Percentiles rank a stretch among this genome's conserved stretches.
Conservation (phyloP, 2,888 invertebrate species). For the Acanthacorydalis orientalis region DNA sequence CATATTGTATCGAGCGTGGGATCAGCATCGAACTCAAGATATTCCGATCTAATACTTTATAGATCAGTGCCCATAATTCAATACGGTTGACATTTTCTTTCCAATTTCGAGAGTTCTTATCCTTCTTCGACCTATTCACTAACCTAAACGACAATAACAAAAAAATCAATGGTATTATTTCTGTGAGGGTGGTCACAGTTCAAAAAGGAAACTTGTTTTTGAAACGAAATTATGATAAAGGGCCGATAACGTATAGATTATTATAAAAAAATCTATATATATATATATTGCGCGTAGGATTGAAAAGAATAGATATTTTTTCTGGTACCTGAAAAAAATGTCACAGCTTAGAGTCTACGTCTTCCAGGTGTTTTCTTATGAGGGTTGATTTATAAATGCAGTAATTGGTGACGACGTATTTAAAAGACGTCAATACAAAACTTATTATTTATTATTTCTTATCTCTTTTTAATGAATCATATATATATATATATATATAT, state of each 20-base stretch:
- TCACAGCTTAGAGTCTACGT: neutral
- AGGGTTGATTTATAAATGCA: too few relatives aligned
- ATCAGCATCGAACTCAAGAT: neutral
- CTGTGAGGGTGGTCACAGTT: conserved; percentile 2
- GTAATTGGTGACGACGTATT: too few relatives aligned
- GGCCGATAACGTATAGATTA: conserved; percentile 3
- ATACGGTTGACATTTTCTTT: conserved; percentile 2
- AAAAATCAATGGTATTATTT: neutral
- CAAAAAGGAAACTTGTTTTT: conserved; percentile 2
- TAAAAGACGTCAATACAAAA: too few relatives aligned
- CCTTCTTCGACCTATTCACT: neutral
- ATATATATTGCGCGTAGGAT: neutral
- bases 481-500: too few relatives aligned
- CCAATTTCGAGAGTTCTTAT: neutral
- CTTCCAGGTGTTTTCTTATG: neutral
- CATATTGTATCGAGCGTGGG: neutral
- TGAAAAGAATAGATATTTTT: conserved; percentile 1
- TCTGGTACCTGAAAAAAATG: neutral
- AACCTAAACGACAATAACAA: neutral
- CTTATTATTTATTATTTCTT: too few relatives aligned
- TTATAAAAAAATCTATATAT: neutral
- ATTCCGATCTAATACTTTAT: conserved; percentile 1
- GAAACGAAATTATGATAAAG: neutral
- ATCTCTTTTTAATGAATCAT: too few relatives aligned
- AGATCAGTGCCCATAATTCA: conserved; percentile 3